phyloP scores from a whole-genome alignment of 2,888 invertebrate species.

The Drosophila paranaensis region DNA sequence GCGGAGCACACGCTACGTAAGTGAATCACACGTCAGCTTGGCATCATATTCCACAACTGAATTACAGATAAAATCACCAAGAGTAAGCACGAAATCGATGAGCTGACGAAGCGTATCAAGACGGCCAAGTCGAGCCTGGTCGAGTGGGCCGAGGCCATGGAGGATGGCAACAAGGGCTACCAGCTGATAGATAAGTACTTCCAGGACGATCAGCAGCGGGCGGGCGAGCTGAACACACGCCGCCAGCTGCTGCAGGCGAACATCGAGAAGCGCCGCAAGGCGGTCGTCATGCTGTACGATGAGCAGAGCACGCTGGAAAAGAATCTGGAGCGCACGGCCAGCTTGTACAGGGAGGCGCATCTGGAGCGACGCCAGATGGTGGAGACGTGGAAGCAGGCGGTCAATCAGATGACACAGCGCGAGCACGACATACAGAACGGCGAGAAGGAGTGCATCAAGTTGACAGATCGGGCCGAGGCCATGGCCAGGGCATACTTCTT shows the following conservation, averaged over 20 bases:
- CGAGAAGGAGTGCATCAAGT: constrained; percentile 82
- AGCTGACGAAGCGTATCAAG: constrained; percentile 88
- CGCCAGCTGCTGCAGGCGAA: constrained; percentile 86
- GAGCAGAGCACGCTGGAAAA: constrained; percentile 87
- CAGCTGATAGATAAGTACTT: constrained; percentile 90
- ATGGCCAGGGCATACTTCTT: constrained; percentile 85
- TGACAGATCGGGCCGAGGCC: constrained; percentile 75
- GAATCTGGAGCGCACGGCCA: constrained; percentile 86
- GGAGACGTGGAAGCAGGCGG: constrained; percentile 90
- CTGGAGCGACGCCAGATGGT: constrained; percentile 89
- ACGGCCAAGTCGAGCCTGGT: constrained; percentile 87
- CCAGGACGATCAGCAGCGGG: constrained; percentile 89
- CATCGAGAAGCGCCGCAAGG: constrained; percentile 84
- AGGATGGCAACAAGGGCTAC: constrained; percentile 89
- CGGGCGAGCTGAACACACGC: constrained; percentile 87
- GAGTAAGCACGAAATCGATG: constrained; percentile 87
- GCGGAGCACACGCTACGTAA: constrained; percentile 79
- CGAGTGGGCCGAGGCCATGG: constrained; percentile 90
- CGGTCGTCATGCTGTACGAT: constrained; percentile 85
- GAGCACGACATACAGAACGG: constrained; percentile 88
- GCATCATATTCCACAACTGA: neutral
- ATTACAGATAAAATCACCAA: constrained; percentile 86
- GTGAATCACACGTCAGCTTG: constrained; percentile 54
- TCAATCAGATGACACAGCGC: constrained; percentile 89
- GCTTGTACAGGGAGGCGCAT: constrained; percentile 86